These are phyloP conservation scores for Lophura nycthemera DNA, from an alignment of 2,113 vertebrate species.

Conservation along the genomic window DNA sequence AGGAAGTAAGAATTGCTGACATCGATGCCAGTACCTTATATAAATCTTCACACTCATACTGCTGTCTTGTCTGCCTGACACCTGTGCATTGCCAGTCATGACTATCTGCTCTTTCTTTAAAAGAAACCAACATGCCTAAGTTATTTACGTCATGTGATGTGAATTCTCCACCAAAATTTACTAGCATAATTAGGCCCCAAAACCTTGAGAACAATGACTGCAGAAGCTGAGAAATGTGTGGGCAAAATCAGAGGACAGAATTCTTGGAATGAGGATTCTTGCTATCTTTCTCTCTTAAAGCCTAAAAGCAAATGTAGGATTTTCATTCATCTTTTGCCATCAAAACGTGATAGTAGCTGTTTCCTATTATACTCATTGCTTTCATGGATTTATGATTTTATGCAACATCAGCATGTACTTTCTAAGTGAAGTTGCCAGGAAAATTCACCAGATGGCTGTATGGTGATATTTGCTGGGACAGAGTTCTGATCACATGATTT, in stretches of 20 bases:
- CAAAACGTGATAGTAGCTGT: neutral
- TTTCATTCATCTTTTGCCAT: neutral
- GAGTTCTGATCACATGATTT: neutral
- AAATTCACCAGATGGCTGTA: conserved; percentile 77
- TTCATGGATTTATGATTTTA: neutral
- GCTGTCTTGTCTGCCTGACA: neutral
- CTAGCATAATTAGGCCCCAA: neutral
- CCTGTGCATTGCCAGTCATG: fast-evolving
- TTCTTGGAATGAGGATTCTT: neutral
- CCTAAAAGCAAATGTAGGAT: neutral
- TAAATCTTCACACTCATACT: neutral
- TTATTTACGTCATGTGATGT: neutral
- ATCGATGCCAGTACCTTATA: neutral
- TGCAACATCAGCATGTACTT: neutral
- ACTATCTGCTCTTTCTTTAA: neutral
- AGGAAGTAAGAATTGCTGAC: neutral
- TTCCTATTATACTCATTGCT: neutral
- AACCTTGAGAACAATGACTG: neutral
- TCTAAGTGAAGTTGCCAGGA: conserved; percentile 67
- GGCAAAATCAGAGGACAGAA: neutral
- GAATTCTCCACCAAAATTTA: conserved; percentile 10
- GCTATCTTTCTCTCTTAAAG: neutral
- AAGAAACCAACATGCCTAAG: neutral
- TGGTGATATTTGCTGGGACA: conserved; percentile 30
- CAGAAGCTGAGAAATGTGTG: neutral